Conservation (phyloP, 2,888 invertebrate species). For the Rhaphigaster nebulosa region DNA sequence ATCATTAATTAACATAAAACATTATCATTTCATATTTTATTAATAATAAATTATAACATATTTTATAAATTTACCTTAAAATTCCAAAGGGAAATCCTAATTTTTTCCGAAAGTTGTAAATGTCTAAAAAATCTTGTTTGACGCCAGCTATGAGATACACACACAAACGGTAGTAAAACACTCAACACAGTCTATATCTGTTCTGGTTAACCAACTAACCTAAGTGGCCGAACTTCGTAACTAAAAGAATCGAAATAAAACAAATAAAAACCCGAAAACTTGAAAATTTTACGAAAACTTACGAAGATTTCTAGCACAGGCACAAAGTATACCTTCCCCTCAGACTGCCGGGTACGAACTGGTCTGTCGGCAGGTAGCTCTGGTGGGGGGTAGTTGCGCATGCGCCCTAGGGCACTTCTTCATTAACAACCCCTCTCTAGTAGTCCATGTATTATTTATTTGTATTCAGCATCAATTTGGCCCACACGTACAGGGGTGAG, state of each 20-base stretch:
- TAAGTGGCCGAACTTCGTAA: neutral
- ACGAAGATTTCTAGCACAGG: slow-evolving; percentile 46
- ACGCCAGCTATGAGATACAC: neutral
- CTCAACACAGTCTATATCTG: slow-evolving; percentile 39
- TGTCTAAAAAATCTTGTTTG: slow-evolving; percentile 3
- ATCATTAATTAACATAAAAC: neutral
- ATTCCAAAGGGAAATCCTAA: neutral
- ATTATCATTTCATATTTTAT: neutral
- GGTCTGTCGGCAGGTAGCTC: slow-evolving; percentile 28
- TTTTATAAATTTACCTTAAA: slow-evolving; percentile 17
- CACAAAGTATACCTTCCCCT: slow-evolving; percentile 9
- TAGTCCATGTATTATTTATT: slow-evolving; percentile 50
- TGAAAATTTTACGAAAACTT: slow-evolving; percentile 41
- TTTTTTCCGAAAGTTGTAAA: neutral
- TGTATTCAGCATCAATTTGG: slow-evolving; percentile 45
- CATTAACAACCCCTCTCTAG: slow-evolving; percentile 49
- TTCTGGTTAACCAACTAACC: neutral
- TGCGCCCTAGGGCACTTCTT: neutral
- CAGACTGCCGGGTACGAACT: slow-evolving; percentile 32
- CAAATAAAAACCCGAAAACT: slow-evolving; percentile 37
- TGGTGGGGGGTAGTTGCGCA: slow-evolving; percentile 30
- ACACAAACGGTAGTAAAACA: neutral
- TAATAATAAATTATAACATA: neutral
- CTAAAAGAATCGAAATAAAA: slow-evolving; percentile 39
- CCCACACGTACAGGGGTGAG: neutral